phyloP scores from a whole-genome alignment of 2,888 invertebrate species.

The Lochmaea crataegi region DNA sequence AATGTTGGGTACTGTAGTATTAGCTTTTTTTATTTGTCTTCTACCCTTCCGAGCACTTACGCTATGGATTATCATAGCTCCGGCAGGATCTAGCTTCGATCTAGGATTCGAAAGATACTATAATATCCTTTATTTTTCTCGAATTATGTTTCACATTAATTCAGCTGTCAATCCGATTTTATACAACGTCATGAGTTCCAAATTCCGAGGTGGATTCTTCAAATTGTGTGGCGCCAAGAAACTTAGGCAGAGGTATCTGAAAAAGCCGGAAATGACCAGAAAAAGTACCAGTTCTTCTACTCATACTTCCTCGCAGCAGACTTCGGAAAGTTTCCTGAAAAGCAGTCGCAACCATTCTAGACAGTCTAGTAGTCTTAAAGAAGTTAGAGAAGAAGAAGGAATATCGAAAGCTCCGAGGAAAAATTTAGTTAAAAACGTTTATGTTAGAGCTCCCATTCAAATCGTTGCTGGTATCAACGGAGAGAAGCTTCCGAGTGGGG shows the following conservation, averaged over 20 bases:
- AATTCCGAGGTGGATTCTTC: conserved; percentile 86
- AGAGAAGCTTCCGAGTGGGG: conserved; percentile 56
- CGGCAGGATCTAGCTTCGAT: conserved; percentile 70
- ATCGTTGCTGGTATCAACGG: conserved; percentile 51
- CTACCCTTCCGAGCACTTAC: conserved; percentile 90
- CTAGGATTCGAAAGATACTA: conserved; percentile 84
- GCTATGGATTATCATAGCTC: conserved; percentile 86
- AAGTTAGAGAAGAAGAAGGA: conserved; percentile 49
- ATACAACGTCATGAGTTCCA: conserved; percentile 92
- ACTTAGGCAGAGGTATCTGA: conserved; percentile 60
- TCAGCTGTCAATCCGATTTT: conserved; percentile 92
- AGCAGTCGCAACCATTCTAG: conserved; percentile 66
- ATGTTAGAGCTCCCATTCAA: conserved; percentile 57
- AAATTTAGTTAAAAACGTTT: conserved; percentile 53
- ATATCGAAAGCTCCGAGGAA: conserved; percentile 35
- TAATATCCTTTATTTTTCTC: conserved; percentile 84
- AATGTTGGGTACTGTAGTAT: conserved; percentile 90
- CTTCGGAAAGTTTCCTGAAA: conserved; percentile 73
- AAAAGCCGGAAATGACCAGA: conserved; percentile 68
- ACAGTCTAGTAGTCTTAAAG: conserved; percentile 57
- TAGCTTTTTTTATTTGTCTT: conserved; percentile 91
- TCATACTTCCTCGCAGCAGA: conserved; percentile 73
- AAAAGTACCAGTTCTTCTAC: conserved; percentile 72
- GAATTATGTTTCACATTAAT: conserved; percentile 90
- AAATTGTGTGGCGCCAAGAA: conserved; percentile 70